Conservation (phyloP, 2,113 vertebrate genomes). For the Xerus inauris region DNA sequence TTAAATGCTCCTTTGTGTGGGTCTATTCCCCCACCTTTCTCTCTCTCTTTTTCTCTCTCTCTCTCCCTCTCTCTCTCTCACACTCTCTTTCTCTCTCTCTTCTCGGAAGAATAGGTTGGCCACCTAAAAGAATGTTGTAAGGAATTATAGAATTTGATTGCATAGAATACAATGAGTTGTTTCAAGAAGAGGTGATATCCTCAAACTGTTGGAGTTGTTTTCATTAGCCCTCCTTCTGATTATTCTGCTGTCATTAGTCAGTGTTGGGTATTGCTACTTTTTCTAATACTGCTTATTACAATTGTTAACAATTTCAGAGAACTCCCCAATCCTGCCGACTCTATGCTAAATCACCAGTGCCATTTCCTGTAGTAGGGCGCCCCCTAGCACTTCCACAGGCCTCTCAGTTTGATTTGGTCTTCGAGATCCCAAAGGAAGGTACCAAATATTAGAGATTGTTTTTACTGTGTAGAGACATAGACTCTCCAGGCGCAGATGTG, state of each 20-base stretch:
- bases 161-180: not conserved
- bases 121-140: not conserved
- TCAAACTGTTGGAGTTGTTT: not conserved
- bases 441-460: not conserved
- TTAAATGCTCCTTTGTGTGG: not conserved
- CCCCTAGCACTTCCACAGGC: constrained; percentile 52
- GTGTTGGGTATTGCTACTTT: not conserved
- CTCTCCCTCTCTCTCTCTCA: not conserved
- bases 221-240: not conserved
- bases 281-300: not conserved
- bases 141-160: not conserved
- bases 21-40: no score
- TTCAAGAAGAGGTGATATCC: constrained; percentile 1
- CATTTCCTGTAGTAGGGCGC: constrained; percentile 66
- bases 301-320: not conserved
- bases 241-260: not conserved
- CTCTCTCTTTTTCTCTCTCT: not conserved
- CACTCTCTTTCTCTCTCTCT: no score
- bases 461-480: not conserved
- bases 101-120: not conserved
- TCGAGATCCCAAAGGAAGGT: not conserved
- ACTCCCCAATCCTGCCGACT: not conserved
- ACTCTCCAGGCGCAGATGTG: not conserved
- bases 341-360: not conserved
- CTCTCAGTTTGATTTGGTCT: not conserved